phyloP scores from a whole-genome alignment of 2,113 vertebrate species.

The Erythrocercus mccallii region DNA sequence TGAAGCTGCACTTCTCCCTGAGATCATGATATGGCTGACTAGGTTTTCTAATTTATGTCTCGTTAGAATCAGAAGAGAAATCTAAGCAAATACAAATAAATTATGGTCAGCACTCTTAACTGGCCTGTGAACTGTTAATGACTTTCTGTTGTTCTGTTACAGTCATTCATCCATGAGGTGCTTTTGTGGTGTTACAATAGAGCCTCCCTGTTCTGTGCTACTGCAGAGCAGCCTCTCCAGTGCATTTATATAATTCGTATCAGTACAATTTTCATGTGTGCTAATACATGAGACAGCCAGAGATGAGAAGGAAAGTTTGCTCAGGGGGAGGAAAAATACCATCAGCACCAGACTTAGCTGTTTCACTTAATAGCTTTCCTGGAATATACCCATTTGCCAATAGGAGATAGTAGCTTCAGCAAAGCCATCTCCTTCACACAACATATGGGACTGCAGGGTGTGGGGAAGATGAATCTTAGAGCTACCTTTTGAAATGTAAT shows the following conservation, averaged over 20 bases:
- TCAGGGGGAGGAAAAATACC: background rate
- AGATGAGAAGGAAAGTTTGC: slow-evolving; percentile 1
- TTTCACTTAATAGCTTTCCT: slow-evolving; percentile 54
- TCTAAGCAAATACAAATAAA: background rate
- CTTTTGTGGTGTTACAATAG: background rate
- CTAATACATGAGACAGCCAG: background rate
- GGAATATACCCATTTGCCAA: slow-evolving; percentile 25
- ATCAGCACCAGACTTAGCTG: background rate
- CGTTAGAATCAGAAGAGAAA: background rate
- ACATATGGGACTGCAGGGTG: background rate
- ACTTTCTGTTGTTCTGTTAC: slow-evolving; percentile 14
- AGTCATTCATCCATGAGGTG: background rate
- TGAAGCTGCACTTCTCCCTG: background rate
- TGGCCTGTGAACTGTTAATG: background rate
- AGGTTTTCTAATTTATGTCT: background rate
- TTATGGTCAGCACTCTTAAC: background rate
- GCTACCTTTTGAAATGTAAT: slow-evolving; percentile 41
- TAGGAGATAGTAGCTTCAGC: background rate
- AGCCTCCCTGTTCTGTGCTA: background rate
- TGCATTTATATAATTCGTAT: background rate
- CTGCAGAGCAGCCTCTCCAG: background rate
- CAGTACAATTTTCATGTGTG: slow-evolving; percentile 9
- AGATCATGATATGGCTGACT: background rate
- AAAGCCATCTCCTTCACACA: slow-evolving; percentile 44
- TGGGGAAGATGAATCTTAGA: slow-evolving; percentile 24